phyloP scores from a whole-genome alignment of 2,888 invertebrate genomes.

The Molanna angustata region DNA sequence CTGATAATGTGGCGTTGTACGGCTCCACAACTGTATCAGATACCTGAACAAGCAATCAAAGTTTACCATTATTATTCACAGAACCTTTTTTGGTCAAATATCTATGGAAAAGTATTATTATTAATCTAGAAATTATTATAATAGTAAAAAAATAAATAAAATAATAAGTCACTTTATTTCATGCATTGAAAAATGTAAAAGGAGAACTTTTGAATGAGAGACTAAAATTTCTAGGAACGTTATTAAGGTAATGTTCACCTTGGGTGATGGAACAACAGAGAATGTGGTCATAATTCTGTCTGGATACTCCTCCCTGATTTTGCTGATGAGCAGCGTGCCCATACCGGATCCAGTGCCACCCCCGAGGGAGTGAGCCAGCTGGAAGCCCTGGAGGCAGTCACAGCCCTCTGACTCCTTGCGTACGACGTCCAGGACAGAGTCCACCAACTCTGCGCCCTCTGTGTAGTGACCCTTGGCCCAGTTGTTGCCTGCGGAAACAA shows the following conservation, averaged over 20 bases:
- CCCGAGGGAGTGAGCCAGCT: conserved; percentile 78
- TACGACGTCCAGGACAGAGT: conserved; percentile 67
- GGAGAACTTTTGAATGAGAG: too few relatives aligned
- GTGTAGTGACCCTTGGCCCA: conserved; percentile 71
- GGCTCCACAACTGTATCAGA: conserved; percentile 88
- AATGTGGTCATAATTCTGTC: conserved; percentile 86
- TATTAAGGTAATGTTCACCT: conserved; percentile 56
- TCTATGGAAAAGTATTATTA: too few relatives aligned
- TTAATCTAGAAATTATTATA: too few relatives aligned
- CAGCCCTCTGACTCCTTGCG: conserved; percentile 71
- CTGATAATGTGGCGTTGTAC: conserved; percentile 84
- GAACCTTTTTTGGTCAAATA: neutral
- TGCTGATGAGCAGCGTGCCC: conserved; percentile 84
- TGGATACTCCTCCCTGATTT: conserved; percentile 86
- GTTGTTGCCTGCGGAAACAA: conserved; percentile 38
- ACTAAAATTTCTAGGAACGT: too few relatives aligned
- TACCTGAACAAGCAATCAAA: conserved; percentile 42
- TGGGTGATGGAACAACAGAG: conserved; percentile 81
- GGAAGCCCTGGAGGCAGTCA: conserved; percentile 78
- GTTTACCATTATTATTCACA: neutral
- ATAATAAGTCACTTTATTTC: too few relatives aligned
- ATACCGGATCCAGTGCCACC: conserved; percentile 89
- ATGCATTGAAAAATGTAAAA: too few relatives aligned
- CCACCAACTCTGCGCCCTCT: conserved; percentile 71
- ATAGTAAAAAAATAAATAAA: conserved; percentile 53